phyloP scores from a whole-genome alignment of 1,140 invertebrate species.

The Hydropsyche tenuis region DNA sequence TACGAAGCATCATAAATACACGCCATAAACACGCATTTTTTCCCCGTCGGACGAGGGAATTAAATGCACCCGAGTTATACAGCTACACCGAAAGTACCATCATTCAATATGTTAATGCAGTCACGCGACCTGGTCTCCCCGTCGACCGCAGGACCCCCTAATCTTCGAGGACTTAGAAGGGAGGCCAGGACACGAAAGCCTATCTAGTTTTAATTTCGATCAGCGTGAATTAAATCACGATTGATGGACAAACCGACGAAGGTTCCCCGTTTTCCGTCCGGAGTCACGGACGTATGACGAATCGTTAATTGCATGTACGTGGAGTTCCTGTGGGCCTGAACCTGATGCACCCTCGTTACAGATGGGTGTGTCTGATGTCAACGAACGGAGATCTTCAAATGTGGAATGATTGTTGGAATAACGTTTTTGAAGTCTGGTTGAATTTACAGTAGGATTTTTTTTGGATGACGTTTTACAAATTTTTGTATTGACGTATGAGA shows the following conservation, averaged over 20 bases:
- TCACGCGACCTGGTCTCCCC: constrained; percentile 25
- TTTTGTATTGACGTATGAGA: too few species aligned
- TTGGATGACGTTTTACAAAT: too few species aligned
- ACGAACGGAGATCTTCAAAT: too few species aligned
- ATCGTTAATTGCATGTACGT: too few species aligned
- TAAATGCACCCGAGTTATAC: not conserved
- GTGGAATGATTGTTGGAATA: too few species aligned
- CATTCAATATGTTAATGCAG: constrained; percentile 36
- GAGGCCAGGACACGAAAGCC: not conserved
- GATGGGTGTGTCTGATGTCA: too few species aligned
- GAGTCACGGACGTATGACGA: too few species aligned
- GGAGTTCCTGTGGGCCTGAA: too few species aligned
- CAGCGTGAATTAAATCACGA: not conserved
- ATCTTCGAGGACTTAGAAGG: not conserved
- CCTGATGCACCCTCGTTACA: too few species aligned
- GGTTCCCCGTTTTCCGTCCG: too few species aligned
- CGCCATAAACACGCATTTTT: not conserved
- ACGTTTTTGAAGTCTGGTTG: too few species aligned
- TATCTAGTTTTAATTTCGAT: not conserved
- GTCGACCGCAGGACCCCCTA: not conserved
- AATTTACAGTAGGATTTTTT: too few species aligned
- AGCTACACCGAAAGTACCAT: not conserved
- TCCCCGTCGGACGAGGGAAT: not conserved
- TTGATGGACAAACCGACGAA: not conserved
- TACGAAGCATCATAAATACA: not conserved